Evolutionary conservation across 2,113 vertebrate species (phyloP), one percentile per base, ranked within the genome.

Genomic region (Gallinago undulata): DNA sequence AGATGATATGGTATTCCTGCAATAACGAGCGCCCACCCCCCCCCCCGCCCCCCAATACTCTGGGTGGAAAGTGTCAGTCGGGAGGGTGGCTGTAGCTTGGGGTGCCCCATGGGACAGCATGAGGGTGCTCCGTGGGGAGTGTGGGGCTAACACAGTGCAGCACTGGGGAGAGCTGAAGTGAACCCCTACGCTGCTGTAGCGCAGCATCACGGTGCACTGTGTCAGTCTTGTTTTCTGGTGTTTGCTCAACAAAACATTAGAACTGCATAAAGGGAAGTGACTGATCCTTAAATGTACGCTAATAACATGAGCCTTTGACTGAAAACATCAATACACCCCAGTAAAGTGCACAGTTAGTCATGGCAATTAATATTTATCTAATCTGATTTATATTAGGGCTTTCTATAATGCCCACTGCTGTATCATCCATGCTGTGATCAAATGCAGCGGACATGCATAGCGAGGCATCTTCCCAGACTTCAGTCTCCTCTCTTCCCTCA

Each of bases 301-400:
- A 93, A 94, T 87, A 79, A 87, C 69, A 25, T 19, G n/a, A 95
- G 69, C 82, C 74, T 94, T 92, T 89, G 57, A 69, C 90, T 89
- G 66, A 84, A 96, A 90, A 68, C 39, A 68, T 93, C 80, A 84
- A 51, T 78, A 78, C 48, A 77, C 45, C 66, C 69, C 80, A 64
- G 62, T 78, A 96, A 94, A 96, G 66, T 78, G 80, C 64, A 75
- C 50, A 60, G 84, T 94, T 93, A 81, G 60, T 94, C 76, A 55
- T 35, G 31, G 41, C 73, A 92, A 93, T 95, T 96, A 95, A 82
- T 96, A 93, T 93, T 94, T 93, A 92, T 89, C 50, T 92, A 89
- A 92, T 94, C 84, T 62, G 90, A 91, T 89, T 91, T 64, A 82
- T 95, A 68, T 43, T 41, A 51, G 57, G 57, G 77, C 53, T 94